These are phyloP conservation scores for Leucopsar rothschildi DNA, from an alignment of 2,113 vertebrate species.

Conservation along the genomic window DNA sequence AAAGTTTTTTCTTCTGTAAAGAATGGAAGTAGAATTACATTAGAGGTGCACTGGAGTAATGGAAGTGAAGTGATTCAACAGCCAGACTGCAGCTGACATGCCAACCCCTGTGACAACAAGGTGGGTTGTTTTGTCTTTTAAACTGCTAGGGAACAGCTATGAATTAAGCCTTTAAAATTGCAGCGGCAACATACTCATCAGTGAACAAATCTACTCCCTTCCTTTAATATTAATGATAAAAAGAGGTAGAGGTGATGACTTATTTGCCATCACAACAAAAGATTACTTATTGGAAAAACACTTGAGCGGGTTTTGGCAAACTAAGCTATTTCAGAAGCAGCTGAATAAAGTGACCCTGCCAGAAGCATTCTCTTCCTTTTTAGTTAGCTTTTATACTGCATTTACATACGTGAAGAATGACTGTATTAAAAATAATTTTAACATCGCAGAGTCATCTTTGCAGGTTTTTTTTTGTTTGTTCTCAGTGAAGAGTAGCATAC, in stretches of 20 bases:
- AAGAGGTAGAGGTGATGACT: background rate
- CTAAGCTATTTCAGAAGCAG: background rate
- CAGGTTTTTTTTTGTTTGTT: background rate
- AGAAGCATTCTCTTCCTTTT: background rate
- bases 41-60: background rate
- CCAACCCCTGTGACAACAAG: background rate
- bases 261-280: background rate
- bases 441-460: background rate
- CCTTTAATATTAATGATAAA: background rate
- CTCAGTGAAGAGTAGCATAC: background rate
- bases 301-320: conserved; percentile 1
- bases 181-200: background rate
- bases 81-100: background rate
- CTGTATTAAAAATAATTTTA: background rate
- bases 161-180: background rate
- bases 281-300: background rate
- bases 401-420: background rate
- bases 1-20: conserved; percentile 41
- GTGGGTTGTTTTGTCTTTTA: background rate
- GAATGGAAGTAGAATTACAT: conserved; percentile 16
- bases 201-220: background rate
- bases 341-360: conserved; percentile 17
- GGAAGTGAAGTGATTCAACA: background rate
- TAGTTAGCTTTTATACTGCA: background rate
- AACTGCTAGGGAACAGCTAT: background rate